phyloP scores from a whole-genome alignment of 2,888 invertebrate species.

The Patella pellucida region DNA sequence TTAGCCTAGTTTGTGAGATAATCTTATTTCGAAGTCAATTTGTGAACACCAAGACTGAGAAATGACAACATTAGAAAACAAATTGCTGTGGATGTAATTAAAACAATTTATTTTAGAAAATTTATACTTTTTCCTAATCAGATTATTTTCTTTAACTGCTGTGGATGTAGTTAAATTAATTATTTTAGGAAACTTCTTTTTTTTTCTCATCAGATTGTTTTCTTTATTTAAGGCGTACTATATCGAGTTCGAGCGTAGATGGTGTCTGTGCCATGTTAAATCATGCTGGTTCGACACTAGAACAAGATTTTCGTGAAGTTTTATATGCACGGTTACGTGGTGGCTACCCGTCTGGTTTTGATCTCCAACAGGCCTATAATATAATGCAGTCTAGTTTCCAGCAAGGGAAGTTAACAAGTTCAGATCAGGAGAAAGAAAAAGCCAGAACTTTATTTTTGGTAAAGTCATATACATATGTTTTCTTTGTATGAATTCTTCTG shows the following conservation, averaged over 20 bases:
- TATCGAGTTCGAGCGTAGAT: conserved; percentile 91
- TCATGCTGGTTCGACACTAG: conserved; percentile 88
- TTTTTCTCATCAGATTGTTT: background rate
- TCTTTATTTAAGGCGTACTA: conserved; percentile 80
- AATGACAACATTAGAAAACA: no score
- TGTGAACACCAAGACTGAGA: no score
- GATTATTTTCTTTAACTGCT: no score
- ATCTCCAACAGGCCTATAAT: conserved; percentile 81
- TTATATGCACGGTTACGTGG: conserved; percentile 81
- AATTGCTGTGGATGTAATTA: no score
- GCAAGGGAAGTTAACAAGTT: conserved; percentile 83
- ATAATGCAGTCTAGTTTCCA: conserved; percentile 85
- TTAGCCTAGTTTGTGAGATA: no score
- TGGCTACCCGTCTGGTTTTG: conserved; percentile 79
- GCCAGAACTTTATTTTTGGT: conserved; percentile 84
- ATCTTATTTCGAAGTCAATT: no score
- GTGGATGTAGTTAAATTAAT: no score
- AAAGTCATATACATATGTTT: conserved; percentile 50
- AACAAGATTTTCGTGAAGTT: conserved; percentile 85
- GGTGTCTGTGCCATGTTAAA: conserved; percentile 97
- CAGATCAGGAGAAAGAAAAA: conserved; percentile 77
- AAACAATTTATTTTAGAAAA: no score
- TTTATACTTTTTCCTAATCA: no score
- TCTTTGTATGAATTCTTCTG: no score
- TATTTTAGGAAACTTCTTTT: no score